Base-by-base conservation (phyloP, 2,888 invertebrate species). In the Bombylius discolor region DNA sequence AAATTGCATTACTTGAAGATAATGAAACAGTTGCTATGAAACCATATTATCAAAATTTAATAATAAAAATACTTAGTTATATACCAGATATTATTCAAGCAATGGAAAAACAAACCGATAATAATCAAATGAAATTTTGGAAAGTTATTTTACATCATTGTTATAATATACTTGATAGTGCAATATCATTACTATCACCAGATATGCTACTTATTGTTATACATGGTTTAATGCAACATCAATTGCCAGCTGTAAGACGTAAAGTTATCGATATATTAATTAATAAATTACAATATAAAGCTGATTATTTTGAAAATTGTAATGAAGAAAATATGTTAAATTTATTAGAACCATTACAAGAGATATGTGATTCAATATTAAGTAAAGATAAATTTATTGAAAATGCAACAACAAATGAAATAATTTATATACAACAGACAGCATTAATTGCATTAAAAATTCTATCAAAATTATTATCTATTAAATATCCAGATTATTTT, bases 241-340 rank as follows among this genome's bases (percentile, higher is more conserved):
- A 83, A 46, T 69, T 87, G 32, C 72, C 81, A 13, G 81, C 82
- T 7, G 85, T 96, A 1, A 80, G 86, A 60, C 80, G 86, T 58
- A 87, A 91, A 68, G 83, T 90, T 0, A 79, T 97, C 73, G 95
- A 96, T 65, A 72, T 97, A 46, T 74, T 97, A 1, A 92, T 89
- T 64, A 79, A 80, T 9, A 89, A 93, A 71, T 76, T 96, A 8
- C 84, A 87, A 61, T 78, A 81, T 58, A 81, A 83, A 58, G 77
- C 78, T 5, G 79, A 80, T 59, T 82, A 83, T 63, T 81, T 83
- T 52, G 70, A 73, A 0, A 75, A 78, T 53, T 79, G 80, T 5
- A 73, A 77, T 44, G 73, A 74, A 12, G 67, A 72, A 1, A 67
- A 80, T 51, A 67, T 89, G 11, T 76, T 79, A 33, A 75, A 79